Evolutionary conservation across 2,888 invertebrate species (phyloP), one percentile per base, ranked within the genome.

Genomic region (Ephialtes manifestator): DNA sequence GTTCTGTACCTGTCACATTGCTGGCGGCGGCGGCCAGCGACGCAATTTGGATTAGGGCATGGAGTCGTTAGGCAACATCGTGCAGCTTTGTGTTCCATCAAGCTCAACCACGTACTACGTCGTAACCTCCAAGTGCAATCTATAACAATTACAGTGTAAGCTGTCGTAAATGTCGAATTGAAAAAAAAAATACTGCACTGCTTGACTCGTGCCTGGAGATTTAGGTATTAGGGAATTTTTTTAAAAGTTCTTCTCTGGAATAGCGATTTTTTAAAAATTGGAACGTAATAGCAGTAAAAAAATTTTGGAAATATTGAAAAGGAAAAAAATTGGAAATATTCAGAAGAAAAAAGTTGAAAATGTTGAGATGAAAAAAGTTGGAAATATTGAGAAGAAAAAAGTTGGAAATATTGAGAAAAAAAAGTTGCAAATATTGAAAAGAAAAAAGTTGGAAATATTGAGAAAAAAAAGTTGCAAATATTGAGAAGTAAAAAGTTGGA

Each of bases 181-280:
- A 58, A 7, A 13, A 18, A 74, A 79, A 43, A 70, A 74, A 78
- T 53, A 72, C 24, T 43, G 46, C 67, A 10, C n/a, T 39, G 60
- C 46, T 51, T 51, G 5, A 28, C 51, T 20, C 24, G 53, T 8
- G 39, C 28, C 39, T 20, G 43, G 48, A 65, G 78, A 83, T 83
- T 84, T 84, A 70, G 75, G 43, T 79, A 68, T 79, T 60, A 60
- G 74, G n/a, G n/a, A n/a, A 48, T 46, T 43, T 74, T 78, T 74
- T 35, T 67, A 51, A 55, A 51, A 78, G 68, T 68, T 51, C 28
- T 13, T 31, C 13, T 24, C 28, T 24, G 28, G 24, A 28, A 51
- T 20, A 51, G 18, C 18, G 2, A 51, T 18, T 24, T 24, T 24
- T 24, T 24, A 24, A 24, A 24, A 24, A 24, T 24, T 24, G 2